These are phyloP conservation scores for Pyrgus malvae DNA, from an alignment of 2,888 invertebrate species.

Conservation along the genomic window DNA sequence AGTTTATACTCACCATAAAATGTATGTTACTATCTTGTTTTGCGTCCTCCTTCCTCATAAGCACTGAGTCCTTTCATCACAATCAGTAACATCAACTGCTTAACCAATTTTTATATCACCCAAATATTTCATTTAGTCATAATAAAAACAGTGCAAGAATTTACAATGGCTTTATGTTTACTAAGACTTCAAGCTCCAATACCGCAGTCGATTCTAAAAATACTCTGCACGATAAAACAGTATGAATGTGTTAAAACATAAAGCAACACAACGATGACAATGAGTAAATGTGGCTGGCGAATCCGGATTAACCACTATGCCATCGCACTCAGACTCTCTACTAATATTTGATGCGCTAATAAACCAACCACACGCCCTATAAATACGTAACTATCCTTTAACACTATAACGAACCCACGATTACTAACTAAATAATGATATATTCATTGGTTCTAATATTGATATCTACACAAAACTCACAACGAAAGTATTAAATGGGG, in stretches of 20 bases:
- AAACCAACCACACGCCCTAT: constrained; percentile 3
- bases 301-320: constrained; percentile 63
- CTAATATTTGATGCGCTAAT: constrained; percentile 15
- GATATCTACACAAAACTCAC: constrained; percentile 1
- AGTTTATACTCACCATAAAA: constrained; percentile 71
- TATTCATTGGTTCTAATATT: constrained; percentile 12
- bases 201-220: constrained; percentile 73
- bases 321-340: constrained; percentile 31
- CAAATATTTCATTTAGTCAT: constrained; percentile 38
- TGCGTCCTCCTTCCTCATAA: constrained; percentile 51
- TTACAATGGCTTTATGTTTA: constrained; percentile 58
- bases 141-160: constrained; percentile 41
- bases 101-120: constrained; percentile 44
- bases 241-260: constrained; percentile 69
- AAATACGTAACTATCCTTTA: constrained; percentile 6
- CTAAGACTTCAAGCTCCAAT: constrained; percentile 66
- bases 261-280: constrained; percentile 69
- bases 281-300: constrained; percentile 60
- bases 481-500: background rate
- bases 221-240: constrained; percentile 75
- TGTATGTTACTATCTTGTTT: constrained; percentile 50
- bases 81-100: constrained; percentile 35
- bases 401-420: constrained; percentile 3
- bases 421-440: constrained; percentile 22
- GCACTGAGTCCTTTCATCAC: constrained; percentile 55